Evolutionary conservation across 1,140 invertebrate species (phyloP), one percentile per base, ranked within the genome.

Genomic region (Apis dorsata): DNA sequence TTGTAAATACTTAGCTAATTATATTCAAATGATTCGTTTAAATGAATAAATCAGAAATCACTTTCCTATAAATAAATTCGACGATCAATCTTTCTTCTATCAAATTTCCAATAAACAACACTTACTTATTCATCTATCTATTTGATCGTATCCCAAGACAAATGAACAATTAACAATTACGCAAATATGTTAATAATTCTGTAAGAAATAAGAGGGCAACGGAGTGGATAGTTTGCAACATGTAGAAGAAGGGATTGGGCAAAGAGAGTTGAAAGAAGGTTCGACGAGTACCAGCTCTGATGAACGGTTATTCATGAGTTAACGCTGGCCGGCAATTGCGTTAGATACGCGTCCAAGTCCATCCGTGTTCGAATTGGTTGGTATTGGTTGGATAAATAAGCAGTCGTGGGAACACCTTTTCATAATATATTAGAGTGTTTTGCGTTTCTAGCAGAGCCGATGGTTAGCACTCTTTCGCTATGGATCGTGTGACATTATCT

Each of bases 301-400:
- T 82, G 73, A 76, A 69, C 28, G 80, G 73, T 77, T 77, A 82
- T 77, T 76, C 69, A 77, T 69, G 65, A 73, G 80, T 12, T 55
- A 69, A 77, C 73, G 65, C 19, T 15, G 60, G 49, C 65, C 55
- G 13, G 65, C 57, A 69, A 81, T 82, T 21, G n/a, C 24, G 55
- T 34, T 28, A 53, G 11, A 68, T 21, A 76, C 79, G 55, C 60
- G 57, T 24, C 34, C 21, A 34, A 49, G 68, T 34, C 34, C 24
- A 24, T 24, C 24, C 66, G 62, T 21, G 71, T n/a, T 10, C 2
- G 73, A 60, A 77, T 77, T 77, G 49, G 55, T 62, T 55, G 12
- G 24, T n/a, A 44, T 62, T 60, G 12, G 24, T n/a, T 28, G 63
- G 59, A 68, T 68, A 68, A 81, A 82, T 69, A 57, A 77, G 24